These are phyloP conservation scores for Drosophila kanekoi DNA, from an alignment of 2,888 invertebrate species.

Conservation along the genomic window DNA sequence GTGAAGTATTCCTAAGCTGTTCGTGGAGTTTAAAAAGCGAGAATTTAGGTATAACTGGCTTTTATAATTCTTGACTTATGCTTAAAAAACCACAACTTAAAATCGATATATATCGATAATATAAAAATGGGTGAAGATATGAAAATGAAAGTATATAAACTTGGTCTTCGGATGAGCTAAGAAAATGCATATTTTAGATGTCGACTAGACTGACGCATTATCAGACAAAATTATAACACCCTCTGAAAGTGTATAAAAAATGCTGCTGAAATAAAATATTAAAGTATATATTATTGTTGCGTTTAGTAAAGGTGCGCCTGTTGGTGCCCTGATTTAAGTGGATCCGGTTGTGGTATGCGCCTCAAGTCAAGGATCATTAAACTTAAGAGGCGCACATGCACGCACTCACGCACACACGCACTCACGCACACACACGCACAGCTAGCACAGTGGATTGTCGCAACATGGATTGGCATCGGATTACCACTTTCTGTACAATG, in stretches of 20 bases:
- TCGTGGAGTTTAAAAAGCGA: too few species aligned
- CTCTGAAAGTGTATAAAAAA: not conserved
- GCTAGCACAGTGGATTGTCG: slow-evolving; percentile 36
- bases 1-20: too few species aligned
- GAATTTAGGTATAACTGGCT: too few species aligned
- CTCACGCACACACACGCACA: slow-evolving; percentile 19
- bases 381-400: slow-evolving; percentile 46
- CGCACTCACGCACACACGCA: slow-evolving; percentile 8
- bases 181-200: too few species aligned
- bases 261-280: not conserved
- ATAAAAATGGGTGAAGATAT: too few species aligned
- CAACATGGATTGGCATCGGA: slow-evolving; percentile 37
- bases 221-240: too few species aligned
- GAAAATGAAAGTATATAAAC: too few species aligned
- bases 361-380: slow-evolving; percentile 79
- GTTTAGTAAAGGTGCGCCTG: not conserved
- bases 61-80: too few species aligned
- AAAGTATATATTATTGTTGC: not conserved
- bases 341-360: slow-evolving; percentile 55
- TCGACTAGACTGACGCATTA: too few species aligned
- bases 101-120: too few species aligned
- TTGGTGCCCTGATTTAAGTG: slow-evolving; percentile 31
- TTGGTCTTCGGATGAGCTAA: too few species aligned
- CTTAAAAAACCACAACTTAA: too few species aligned
- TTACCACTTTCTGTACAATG: slow-evolving; percentile 52